These are phyloP conservation scores for Drosophila macrothrix DNA, from an alignment of 2,888 invertebrate species.

Conservation along the genomic window DNA sequence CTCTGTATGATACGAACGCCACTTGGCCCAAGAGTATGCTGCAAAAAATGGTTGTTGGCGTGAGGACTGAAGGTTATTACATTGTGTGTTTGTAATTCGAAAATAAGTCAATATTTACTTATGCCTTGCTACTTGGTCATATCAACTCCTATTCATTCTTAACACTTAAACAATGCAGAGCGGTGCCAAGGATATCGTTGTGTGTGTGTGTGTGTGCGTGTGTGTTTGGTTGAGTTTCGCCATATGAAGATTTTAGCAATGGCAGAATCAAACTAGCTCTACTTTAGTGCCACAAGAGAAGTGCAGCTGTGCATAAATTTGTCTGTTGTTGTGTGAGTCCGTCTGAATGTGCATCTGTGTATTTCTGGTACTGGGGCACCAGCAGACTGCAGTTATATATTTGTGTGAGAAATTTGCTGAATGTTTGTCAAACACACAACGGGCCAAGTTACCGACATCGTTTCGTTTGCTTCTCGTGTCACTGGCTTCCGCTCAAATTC, in stretches of 20 bases:
- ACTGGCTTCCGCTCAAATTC: conserved; percentile 52
- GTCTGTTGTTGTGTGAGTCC: background rate
- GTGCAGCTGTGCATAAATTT: conserved; percentile 22
- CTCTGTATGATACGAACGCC: background rate
- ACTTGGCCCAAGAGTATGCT: conserved; percentile 11
- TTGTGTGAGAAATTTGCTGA: conserved; percentile 30
- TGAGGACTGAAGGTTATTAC: background rate
- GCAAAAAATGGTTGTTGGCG: background rate
- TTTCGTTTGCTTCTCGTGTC: conserved; percentile 40
- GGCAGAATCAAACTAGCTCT: conserved; percentile 6
- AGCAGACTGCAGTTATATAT: conserved; percentile 5
- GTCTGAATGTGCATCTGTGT: background rate
- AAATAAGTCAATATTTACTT: conserved; percentile 20
- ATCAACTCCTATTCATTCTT: background rate
- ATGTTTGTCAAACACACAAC: conserved; percentile 52
- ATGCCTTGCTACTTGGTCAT: conserved; percentile 3
- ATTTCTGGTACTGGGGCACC: conserved; percentile 2
- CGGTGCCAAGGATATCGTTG: background rate
- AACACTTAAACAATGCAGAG: background rate
- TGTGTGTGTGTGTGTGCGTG: background rate
- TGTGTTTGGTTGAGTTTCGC: background rate
- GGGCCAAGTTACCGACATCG: conserved; percentile 12
- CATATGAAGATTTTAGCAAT: background rate
- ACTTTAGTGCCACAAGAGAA: conserved; percentile 24
- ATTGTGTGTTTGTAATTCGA: conserved; percentile 2